Evolutionary conservation across 1,140 invertebrate species (phyloP), one percentile per base, ranked within the genome.

Genomic region (Amyelois transitella): DNA sequence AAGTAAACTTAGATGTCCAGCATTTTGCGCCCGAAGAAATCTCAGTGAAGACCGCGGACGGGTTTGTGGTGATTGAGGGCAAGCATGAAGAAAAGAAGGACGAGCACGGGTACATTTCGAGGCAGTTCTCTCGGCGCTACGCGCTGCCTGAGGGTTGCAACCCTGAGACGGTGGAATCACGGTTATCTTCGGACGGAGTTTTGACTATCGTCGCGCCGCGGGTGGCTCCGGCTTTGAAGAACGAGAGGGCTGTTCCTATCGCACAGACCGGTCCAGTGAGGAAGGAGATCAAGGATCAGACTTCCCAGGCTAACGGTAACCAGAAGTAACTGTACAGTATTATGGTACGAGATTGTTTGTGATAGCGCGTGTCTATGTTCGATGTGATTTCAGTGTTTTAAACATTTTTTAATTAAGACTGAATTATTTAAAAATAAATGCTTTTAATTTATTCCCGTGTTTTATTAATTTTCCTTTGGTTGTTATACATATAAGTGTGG

Each of bases 11-110:
- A 64, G 96, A 97, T 73, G 94, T 98, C 0, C 92, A 95, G 38
- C 95, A 97, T 60, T 98, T 97, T 74, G 86, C 91, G 28, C 95
- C 96, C 0, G 92, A 94, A 48, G 96, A 98, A 75, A 93, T 98
- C 14, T 90, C 91, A 3, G 94, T 97, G 0, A 96, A 95, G 75
- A 94, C 92, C 0, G 91, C 92, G 1, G 94, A 95, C 45, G 92
- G 92, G 20, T 90, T 85, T 7, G 85, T 95, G 0, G 72, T 94
- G 0, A 83, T 95, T 0, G 91, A 94, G 61, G 94, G 91, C 1
- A 95, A 94, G 69, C 94, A 95, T 50, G 93, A 95, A 58, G 94
- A 95, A 64, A 93, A 93, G 53, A 81, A 91, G 53, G 94, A 95
- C 52, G 91, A 94, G 24, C 93, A 95, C 55, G 94, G 94, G 0